phyloP scores from a whole-genome alignment of 1,140 invertebrate species.

The Belonocnema kinseyi region DNA sequence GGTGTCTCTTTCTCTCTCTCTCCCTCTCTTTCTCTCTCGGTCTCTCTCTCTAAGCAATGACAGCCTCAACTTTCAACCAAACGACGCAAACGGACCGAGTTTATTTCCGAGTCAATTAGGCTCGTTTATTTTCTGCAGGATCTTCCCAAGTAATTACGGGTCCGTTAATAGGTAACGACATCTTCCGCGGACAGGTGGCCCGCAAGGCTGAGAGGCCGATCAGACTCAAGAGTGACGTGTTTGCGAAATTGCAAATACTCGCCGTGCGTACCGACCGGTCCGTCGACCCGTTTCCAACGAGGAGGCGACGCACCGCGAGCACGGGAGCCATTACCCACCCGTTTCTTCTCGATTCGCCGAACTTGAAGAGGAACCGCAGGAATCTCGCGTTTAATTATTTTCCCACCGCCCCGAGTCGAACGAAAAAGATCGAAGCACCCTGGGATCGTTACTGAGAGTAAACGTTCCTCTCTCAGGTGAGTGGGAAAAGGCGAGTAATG shows the following conservation, averaged over 20 bases:
- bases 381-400: constrained; percentile 31
- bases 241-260: constrained; percentile 46
- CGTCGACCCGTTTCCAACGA: constrained; percentile 18
- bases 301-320: background rate
- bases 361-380: constrained; percentile 23
- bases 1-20: constrained; percentile 43
- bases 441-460: constrained; percentile 12
- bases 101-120: constrained; percentile 75
- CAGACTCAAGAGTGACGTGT: constrained; percentile 39
- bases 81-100: constrained; percentile 54
- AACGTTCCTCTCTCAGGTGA: background rate
- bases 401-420: constrained; percentile 4
- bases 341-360: constrained; percentile 43
- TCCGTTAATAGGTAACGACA: constrained; percentile 71
- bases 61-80: constrained; percentile 46
- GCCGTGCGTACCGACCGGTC: constrained; percentile 31
- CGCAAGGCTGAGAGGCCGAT: constrained; percentile 52
- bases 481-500: background rate
- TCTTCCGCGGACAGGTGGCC: constrained; percentile 67
- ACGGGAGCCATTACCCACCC: background rate
- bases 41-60: constrained; percentile 49
- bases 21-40: constrained; percentile 46
- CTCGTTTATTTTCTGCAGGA: constrained; percentile 71
- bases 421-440: constrained; percentile 23
- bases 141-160: constrained; percentile 71